Evolutionary conservation across 2,888 invertebrate species (phyloP).

Genomic region (Andrena trimmerana): DNA sequence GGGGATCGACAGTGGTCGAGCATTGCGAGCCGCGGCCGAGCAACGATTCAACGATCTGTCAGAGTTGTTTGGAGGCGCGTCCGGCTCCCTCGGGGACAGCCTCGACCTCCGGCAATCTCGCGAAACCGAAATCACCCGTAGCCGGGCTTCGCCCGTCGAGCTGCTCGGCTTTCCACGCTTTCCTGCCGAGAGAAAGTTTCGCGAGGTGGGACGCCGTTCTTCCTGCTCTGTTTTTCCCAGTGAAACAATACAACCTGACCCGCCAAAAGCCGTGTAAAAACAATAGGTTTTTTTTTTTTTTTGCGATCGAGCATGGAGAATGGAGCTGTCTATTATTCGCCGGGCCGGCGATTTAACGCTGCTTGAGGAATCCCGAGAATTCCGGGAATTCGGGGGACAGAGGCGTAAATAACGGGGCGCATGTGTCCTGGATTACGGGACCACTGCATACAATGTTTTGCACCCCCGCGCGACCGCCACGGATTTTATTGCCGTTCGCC

Average conservation of each 20-base stretch:
- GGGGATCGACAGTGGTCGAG: too few species aligned
- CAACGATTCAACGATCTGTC: too few species aligned
- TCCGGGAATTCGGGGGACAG: constrained; percentile 13
- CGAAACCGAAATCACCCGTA: constrained; percentile 8
- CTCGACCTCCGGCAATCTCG: constrained; percentile 16
- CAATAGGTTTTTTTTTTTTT: too few species aligned
- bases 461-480: constrained; percentile 16
- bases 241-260: neutral
- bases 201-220: neutral
- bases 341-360: constrained; percentile 7
- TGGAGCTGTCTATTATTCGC: too few species aligned
- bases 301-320: too few species aligned
- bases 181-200: neutral
- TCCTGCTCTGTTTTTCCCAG: neutral
- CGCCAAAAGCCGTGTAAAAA: neutral
- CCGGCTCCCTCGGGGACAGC: constrained; percentile 13
- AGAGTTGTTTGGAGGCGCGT: neutral
- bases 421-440: constrained; percentile 38
- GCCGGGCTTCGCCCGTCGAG: neutral
- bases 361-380: constrained; percentile 17
- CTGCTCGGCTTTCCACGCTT: too few species aligned
- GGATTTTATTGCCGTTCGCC: constrained; percentile 27
- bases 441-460: constrained; percentile 16
- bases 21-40: too few species aligned
- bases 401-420: constrained; percentile 40